Evolutionary conservation across 2,888 invertebrate genomes (phyloP), one percentile per base, ranked within the genome.

Genomic region (Ophion slaviceki): DNA sequence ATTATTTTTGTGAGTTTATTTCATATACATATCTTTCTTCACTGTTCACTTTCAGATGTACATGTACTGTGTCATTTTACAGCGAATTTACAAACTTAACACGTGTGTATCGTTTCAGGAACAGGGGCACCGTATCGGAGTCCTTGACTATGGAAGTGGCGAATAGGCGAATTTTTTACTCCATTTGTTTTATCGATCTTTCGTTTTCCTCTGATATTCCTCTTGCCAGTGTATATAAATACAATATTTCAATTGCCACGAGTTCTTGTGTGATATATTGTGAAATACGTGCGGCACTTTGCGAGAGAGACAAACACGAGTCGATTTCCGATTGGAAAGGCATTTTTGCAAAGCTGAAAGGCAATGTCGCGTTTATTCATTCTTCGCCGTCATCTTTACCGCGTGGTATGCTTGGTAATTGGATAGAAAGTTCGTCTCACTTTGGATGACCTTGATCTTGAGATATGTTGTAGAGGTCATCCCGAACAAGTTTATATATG

Each of bases 101-200:
- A 70, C 78, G 47, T 86, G 78, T 87, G 82, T 88, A 80, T 88
- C 88, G 81, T 88, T 88, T 88, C 88, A 88, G 88, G 88, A 85
- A 72, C 75, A 68, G 80, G 80, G 83, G 75, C 84, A 72, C 79
- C 84, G 76, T 86, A 86, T 78, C 86, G 84, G 86, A 84, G 78
- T 82, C 78, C 86, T 82, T 84, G 66, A 80, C 80, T 66, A 67
- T 70, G 84, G 84, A 86, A 79, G 80, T 86, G 84, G 71, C 82
- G 84, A 81, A 76, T 79, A 75, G 75, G 67, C 79, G 75, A 85
- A 83, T 75, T 75, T 67, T 77, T 68, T 36, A n/a, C 64, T 72
- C 57, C 32, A 32, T 64, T 64, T 40, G 24, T 57, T 59, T 64
- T 70, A 4, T 62, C 40, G 20, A n/a, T n/a, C 45, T 72, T 28